Conservation (phyloP, 1,140 invertebrate genomes). For the Microvelia longipes region DNA sequence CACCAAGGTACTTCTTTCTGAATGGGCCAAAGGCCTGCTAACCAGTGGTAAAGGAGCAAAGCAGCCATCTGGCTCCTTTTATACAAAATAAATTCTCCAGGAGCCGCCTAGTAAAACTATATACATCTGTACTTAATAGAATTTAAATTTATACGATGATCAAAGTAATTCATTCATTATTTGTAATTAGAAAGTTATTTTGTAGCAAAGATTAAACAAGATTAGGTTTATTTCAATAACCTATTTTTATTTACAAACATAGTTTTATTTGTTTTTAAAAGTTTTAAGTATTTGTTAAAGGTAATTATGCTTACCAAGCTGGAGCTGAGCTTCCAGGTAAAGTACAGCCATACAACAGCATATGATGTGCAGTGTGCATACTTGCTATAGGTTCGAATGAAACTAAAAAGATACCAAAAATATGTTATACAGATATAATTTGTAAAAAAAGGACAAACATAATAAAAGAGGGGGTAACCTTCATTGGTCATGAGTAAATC, state of each 20-base stretch:
- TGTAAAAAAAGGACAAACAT: neutral
- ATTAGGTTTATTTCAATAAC: neutral
- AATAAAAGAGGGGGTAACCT: neutral
- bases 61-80: no score
- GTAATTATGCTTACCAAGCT: conserved; percentile 54
- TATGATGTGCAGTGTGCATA: conserved; percentile 84
- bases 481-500: conserved; percentile 7
- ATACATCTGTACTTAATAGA: no score
- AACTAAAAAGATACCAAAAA: conserved; percentile 40
- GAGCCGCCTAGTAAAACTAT: no score
- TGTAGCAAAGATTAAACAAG: neutral
- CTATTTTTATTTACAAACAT: neutral
- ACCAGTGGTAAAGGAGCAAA: no score
- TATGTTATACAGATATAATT: neutral
- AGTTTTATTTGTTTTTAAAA: conserved; percentile 1
- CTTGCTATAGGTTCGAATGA: conserved; percentile 87
- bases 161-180: no score
- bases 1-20: no score
- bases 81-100: no score
- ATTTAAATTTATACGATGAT: no score
- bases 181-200: no score
- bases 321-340: conserved; percentile 58
- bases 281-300: neutral
- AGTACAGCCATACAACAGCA: conserved; percentile 85
- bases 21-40: no score